Percentiles rank a stretch among this genome's conserved stretches.
These are phyloP conservation scores for Muscina levida DNA, from an alignment of 2,888 invertebrate species.

Conservation along the genomic window DNA sequence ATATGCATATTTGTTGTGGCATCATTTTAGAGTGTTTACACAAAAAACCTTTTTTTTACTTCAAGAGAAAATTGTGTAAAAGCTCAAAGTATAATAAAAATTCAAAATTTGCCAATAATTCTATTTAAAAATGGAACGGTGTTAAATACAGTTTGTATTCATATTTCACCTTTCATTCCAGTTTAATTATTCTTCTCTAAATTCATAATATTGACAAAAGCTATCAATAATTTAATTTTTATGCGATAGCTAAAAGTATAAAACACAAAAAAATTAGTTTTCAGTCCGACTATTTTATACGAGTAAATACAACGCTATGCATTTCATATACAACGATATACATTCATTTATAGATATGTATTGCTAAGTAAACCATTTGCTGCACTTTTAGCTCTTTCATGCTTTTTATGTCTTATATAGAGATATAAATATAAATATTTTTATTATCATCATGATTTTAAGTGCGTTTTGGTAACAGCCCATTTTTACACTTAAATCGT, in stretches of 20 bases:
- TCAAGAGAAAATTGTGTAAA: too few species aligned
- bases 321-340: too few species aligned
- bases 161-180: too few species aligned
- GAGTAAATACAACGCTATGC: too few species aligned
- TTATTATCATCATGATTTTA: conserved; percentile 17
- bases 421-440: conserved; percentile 25
- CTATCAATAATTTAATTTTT: conserved; percentile 3
- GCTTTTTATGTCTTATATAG: not conserved
- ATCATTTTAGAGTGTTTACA: too few species aligned
- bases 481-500: conserved; percentile 23
- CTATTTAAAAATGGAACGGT: too few species aligned
- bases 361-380: conserved; percentile 7
- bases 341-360: not conserved
- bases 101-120: too few species aligned
- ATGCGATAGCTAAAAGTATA: not conserved
- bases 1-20: too few species aligned
- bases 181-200: not conserved
- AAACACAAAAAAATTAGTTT: not conserved
- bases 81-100: too few species aligned
- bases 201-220: not conserved
- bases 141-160: too few species aligned
- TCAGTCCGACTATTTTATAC: not conserved
- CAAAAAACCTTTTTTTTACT: too few species aligned
- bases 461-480: conserved; percentile 17
- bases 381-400: not conserved